phyloP scores from a whole-genome alignment of 1,140 invertebrate species.

The Lepeophtheirus salmonis region DNA sequence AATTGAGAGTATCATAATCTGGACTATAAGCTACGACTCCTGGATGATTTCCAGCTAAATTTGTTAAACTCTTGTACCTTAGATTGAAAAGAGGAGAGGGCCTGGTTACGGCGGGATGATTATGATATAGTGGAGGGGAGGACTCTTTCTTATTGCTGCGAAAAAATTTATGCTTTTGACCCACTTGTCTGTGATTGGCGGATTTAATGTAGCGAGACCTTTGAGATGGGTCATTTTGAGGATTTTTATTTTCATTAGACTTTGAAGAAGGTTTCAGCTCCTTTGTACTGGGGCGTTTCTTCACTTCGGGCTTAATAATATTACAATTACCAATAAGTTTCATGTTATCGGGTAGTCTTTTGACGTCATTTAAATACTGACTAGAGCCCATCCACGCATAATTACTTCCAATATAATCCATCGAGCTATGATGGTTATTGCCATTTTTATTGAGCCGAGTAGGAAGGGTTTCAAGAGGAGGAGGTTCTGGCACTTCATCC shows the following conservation, averaged over 20 bases:
- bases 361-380: slow-evolving; percentile 12
- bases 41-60: slow-evolving; percentile 39
- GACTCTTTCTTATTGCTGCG: not conserved
- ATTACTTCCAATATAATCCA: slow-evolving; percentile 20
- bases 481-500: slow-evolving; percentile 29
- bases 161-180: slow-evolving; percentile 15
- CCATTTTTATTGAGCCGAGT: slow-evolving; percentile 34
- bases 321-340: slow-evolving; percentile 8
- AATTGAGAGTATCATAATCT: slow-evolving; percentile 62
- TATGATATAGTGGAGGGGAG: not conserved
- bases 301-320: not conserved
- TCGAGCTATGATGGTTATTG: not conserved
- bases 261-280: not conserved
- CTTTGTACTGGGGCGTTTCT: not conserved
- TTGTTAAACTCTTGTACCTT: slow-evolving; percentile 57
- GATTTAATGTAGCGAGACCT: not conserved
- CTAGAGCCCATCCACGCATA: slow-evolving; percentile 19
- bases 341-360: slow-evolving; percentile 2
- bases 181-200: not conserved
- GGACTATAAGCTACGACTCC: not conserved
- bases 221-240: not conserved
- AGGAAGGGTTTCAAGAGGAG: slow-evolving; percentile 72
- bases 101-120: not conserved
- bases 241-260: slow-evolving; percentile 11
- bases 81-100: slow-evolving; percentile 60